Base-by-base conservation (phyloP, 2,888 invertebrate species). In the Lymantria dispar region DNA sequence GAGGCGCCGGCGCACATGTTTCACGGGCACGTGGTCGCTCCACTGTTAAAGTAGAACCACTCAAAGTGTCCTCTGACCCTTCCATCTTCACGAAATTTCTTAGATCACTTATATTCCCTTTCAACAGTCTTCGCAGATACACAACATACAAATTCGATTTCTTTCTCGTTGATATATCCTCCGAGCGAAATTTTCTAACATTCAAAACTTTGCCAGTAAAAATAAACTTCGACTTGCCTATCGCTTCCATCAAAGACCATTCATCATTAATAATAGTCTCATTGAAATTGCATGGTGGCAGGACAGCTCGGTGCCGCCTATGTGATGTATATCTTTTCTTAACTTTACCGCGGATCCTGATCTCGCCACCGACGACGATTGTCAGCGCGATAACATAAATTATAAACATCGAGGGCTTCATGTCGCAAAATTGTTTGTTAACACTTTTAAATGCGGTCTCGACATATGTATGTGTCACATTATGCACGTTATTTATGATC, bases 141-240 rank as follows among this genome's bases (percentile, higher is more conserved):
- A 92, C 85, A 60, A 80, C 81, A 58, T 90, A 92, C 59, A 92
- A 74, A 76, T 90, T 89, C 33, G 87, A 87, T 60, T 83, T 80
- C 62, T 80, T 86, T 40, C 72, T 75, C 36, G 68, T 67, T 38
- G 60, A 57, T 45, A 72, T 78, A 45, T 80, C 79, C 8, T 74
- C 72, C 30, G 83, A 75, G 60, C 80, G 83, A 62, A 83, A 79
- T 66, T 87, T 89, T 62, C 82, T 88, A 56, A 90, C 84, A 62
- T 77, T 87, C 66, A 92, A 69, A 68, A 92, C 91, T 84, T 92
- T 92, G 36, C 83, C 92, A 22, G 92, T 92, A 78, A 92, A 92
- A 74, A 92, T 91, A 69, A 83, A 92, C 74, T 88, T 87, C 5
- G 92, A 90, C 65, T 84, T 84, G 51, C 83, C 81, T 81, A 92